These are phyloP conservation scores for Hoplodrina blanda DNA, from an alignment of 2,888 invertebrate genomes.

Conservation along the genomic window DNA sequence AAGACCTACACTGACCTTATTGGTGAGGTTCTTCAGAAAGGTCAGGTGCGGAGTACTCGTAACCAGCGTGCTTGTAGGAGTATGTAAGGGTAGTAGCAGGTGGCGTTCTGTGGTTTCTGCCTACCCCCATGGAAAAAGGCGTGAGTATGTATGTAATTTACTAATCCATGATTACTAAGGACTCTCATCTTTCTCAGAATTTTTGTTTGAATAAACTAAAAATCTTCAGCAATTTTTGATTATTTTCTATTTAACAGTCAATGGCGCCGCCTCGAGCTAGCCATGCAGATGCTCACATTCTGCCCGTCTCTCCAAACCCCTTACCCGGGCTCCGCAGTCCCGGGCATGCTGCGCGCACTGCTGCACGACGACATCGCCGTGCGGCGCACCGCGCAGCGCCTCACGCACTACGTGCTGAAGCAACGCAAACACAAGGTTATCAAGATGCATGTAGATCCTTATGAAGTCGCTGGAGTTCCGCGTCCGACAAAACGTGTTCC, in stretches of 20 bases:
- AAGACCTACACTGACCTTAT: too few species aligned
- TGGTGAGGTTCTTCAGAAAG: too few species aligned
- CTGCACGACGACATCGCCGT: conserved; percentile 95
- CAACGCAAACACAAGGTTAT: conserved; percentile 93
- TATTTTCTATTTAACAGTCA: conserved; percentile 86
- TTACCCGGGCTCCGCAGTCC: conserved; percentile 92
- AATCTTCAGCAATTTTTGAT: too few species aligned
- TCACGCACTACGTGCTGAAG: conserved; percentile 92
- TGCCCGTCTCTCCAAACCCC: conserved; percentile 93
- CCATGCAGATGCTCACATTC: conserved; percentile 93
- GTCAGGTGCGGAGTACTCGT: too few species aligned
- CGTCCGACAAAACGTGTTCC: conserved; percentile 77
- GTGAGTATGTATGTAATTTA: too few species aligned
- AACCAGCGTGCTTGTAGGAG: too few species aligned
- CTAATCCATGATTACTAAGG: too few species aligned
- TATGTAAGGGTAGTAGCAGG: too few species aligned
- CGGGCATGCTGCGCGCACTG: conserved; percentile 92
- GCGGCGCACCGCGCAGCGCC: conserved; percentile 92
- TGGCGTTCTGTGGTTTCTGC: too few species aligned
- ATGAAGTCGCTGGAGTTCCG: conserved; percentile 78
- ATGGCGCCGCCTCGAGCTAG: conserved; percentile 95
- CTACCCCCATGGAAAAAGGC: too few species aligned
- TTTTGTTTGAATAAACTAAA: too few species aligned
- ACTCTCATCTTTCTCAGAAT: too few species aligned
- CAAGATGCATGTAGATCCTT: conserved; percentile 91